Conservation (phyloP, 53 echinoderm and acorn worm species). For the Patiria pectinifera region DNA sequence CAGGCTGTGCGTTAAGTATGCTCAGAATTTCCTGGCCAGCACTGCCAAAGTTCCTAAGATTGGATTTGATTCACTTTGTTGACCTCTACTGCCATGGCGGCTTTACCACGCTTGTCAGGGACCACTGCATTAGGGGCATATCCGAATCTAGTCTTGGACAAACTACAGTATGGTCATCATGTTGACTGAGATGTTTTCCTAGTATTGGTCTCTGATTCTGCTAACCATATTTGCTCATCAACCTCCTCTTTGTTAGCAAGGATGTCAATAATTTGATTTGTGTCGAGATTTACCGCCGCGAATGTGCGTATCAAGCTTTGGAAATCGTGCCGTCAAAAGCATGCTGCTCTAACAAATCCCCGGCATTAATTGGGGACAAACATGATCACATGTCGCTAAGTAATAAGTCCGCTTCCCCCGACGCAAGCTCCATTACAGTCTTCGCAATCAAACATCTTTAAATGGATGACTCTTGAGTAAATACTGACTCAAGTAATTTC, state of each 20-base stretch:
- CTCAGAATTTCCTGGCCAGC: no score
- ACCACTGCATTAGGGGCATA: no score
- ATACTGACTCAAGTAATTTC: slow-evolving; percentile 43
- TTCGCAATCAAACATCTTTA: slow-evolving; percentile 34
- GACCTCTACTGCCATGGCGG: no score
- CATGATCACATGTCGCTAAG: slow-evolving; percentile 39
- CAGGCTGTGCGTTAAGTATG: no score
- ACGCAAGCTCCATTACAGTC: slow-evolving; percentile 18
- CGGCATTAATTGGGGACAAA: slow-evolving; percentile 51
- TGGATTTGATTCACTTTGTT: no score
- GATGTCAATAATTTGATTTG: slow-evolving; percentile 39
- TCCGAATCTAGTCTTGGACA: no score
- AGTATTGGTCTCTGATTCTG: background rate
- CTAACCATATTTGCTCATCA: background rate
- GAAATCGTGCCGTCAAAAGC: background rate
- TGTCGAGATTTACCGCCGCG: slow-evolving; percentile 37
- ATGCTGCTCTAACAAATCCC: background rate
- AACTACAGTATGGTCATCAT: no score
- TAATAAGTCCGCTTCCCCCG: background rate
- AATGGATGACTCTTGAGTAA: slow-evolving; percentile 54
- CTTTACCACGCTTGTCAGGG: no score
- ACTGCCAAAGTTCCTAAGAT: no score
- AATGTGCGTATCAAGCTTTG: background rate
- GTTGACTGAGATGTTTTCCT: background rate
- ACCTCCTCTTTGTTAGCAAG: slow-evolving; percentile 9